Evolutionary conservation across 2,113 vertebrate genomes (phyloP).

Genomic region (mouse (Mus musculus)): GRCm39 chr5:119586001-119586500

Average conservation of each 20-base stretch:
- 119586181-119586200: background rate
- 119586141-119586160: background rate
- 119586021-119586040: background rate
- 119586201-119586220: no score
- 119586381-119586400: background rate
- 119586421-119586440: background rate
- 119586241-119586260: background rate
- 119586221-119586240: background rate
- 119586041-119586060: background rate
- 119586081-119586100: slow-evolving; percentile 27
- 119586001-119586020: background rate
- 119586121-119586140: no score
- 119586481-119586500: background rate
- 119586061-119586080: background rate
- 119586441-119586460: background rate
- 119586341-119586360: background rate
- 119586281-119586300: background rate
- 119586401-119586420: background rate
- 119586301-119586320: background rate
- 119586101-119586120: slow-evolving; percentile 2
- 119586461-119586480: background rate
- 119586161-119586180: no score
- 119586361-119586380: background rate
- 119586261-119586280: background rate
- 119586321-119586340: background rate